Percentiles rank a stretch among this genome's conserved stretches.
phyloP scores from a whole-genome alignment of 2,797 vertebrate species.

The Erethizon dorsatum region DNA sequence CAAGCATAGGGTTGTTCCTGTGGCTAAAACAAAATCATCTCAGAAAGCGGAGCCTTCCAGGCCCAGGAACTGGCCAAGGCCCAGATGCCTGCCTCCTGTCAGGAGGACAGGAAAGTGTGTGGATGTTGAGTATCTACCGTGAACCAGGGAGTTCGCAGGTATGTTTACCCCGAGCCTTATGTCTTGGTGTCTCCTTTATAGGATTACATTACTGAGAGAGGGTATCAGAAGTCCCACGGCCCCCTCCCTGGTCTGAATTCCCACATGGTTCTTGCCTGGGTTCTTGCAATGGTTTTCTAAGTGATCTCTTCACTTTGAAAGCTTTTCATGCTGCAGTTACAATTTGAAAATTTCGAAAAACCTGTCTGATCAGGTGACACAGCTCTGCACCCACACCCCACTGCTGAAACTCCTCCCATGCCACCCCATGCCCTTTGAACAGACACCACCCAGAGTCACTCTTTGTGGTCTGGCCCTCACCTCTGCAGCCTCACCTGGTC shows the following conservation, averaged over 20 bases:
- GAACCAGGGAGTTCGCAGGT: background rate
- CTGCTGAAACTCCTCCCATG: background rate
- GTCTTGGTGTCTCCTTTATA: background rate
- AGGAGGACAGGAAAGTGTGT: background rate
- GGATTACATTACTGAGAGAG: background rate
- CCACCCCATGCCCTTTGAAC: background rate
- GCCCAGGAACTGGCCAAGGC: background rate
- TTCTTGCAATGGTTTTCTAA: slow-evolving; percentile 39
- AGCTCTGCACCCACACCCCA: too few relatives aligned
- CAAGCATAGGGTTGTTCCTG: slow-evolving; percentile 66
- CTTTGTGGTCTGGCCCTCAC: background rate
- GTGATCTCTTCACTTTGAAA: background rate
- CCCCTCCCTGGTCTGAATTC: background rate
- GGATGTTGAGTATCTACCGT: background rate
- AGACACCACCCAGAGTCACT: background rate
- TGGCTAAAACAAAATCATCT: slow-evolving; percentile 60
- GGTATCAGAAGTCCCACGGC: rapidly evolving
- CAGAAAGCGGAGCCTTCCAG: slow-evolving; percentile 19
- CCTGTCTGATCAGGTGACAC: background rate
- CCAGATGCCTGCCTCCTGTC: background rate
- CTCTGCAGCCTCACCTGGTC: background rate
- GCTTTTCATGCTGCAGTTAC: slow-evolving; percentile 1
- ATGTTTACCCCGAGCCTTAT: background rate
- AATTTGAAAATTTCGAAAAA: background rate
- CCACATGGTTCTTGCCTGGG: background rate